Evolutionary conservation across 1,140 invertebrate species (phyloP).

Genomic region (Cylas formicarius): DNA sequence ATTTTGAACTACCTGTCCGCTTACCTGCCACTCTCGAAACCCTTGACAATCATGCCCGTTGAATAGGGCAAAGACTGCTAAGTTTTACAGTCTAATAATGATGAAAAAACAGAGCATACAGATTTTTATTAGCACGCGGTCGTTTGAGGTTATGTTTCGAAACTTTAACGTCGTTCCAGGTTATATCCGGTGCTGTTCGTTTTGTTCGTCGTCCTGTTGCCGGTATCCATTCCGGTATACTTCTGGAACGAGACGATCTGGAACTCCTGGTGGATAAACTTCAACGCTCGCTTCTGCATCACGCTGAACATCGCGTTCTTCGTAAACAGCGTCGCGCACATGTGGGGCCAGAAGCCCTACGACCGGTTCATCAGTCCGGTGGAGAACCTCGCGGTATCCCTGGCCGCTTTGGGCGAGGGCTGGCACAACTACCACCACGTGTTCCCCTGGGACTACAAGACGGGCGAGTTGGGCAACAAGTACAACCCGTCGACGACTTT

Average conservation of each 20-base stretch:
- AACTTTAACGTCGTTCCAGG: conserved; percentile 44
- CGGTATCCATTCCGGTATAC: conserved; percentile 70
- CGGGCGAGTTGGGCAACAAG: conserved; percentile 65
- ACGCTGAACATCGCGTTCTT: conserved; percentile 87
- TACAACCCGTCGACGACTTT: conserved; percentile 64
- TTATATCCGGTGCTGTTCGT: conserved; percentile 68
- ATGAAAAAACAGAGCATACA: too few species aligned
- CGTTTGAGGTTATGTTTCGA: too few species aligned
- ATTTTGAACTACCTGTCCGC: too few species aligned
- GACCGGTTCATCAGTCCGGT: conserved; percentile 71
- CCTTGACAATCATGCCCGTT: too few species aligned
- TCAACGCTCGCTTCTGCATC: conserved; percentile 72
- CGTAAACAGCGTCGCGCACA: conserved; percentile 88
- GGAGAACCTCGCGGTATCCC: conserved; percentile 62
- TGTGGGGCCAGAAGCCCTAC: conserved; percentile 84
- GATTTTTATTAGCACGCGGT: too few species aligned
- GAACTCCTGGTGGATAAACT: conserved; percentile 77
- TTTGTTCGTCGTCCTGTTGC: conserved; percentile 68
- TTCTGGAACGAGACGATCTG: conserved; percentile 75
- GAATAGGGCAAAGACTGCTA: too few species aligned
- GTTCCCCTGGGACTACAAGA: conserved; percentile 82
- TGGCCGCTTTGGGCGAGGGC: conserved; percentile 71
- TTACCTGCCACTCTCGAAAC: too few species aligned
- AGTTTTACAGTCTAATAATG: too few species aligned
- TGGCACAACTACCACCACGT: conserved; percentile 96